These are phyloP conservation scores for Caenorhabditis becei DNA, from an alignment of 2,888 invertebrate genomes.

Conservation along the genomic window DNA sequence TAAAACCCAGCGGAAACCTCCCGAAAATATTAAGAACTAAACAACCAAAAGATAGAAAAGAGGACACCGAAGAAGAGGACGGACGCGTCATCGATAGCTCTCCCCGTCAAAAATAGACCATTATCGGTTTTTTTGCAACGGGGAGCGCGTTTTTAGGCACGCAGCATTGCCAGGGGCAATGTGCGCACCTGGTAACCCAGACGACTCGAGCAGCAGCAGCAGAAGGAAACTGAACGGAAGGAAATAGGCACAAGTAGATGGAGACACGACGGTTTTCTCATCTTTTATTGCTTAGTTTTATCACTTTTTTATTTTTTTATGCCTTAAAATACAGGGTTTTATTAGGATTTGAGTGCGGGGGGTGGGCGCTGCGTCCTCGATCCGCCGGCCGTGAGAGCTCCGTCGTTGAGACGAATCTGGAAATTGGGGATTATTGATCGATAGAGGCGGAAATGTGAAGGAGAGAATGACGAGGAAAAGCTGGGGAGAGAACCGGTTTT, in stretches of 20 bases:
- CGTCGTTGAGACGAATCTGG: not conserved
- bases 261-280: constrained; percentile 2
- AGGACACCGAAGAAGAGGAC: not conserved
- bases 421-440: not conserved
- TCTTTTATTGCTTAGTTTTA: not conserved
- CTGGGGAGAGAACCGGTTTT: not conserved
- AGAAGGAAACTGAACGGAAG: not conserved
- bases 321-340: not conserved
- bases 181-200: not conserved
- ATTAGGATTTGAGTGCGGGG: not conserved
- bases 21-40: not conserved
- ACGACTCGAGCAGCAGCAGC: no score
- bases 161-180: not conserved
- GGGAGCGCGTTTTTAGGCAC: no score
- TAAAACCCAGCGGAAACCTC: not conserved
- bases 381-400: not conserved
- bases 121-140: no score
- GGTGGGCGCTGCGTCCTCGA: not conserved
- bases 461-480: not conserved
- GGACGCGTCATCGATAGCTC: no score
- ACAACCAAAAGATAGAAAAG: not conserved
- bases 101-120: no score
- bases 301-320: no score
- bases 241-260: no score
- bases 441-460: not conserved